Evolutionary conservation across 1,140 invertebrate species (phyloP).

Genomic region (Brachionus paranguensis): DNA sequence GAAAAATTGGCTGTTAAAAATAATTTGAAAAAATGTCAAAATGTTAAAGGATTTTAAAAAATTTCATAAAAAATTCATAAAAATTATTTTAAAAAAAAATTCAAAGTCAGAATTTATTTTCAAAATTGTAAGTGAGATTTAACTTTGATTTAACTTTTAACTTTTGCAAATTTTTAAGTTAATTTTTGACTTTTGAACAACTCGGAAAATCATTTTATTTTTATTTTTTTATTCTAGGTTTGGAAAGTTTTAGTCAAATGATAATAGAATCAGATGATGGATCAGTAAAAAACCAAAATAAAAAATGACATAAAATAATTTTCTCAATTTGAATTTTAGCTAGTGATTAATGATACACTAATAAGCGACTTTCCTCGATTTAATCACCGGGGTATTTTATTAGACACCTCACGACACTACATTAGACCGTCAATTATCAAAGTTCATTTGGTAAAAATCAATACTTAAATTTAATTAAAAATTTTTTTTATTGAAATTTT

Average conservation of each 20-base stretch:
- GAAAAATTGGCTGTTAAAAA: too few relatives aligned
- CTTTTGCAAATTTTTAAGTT: too few relatives aligned
- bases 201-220: background rate
- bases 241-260: constrained; percentile 36
- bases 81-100: too few relatives aligned
- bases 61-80: too few relatives aligned
- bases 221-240: background rate
- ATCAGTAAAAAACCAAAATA: background rate
- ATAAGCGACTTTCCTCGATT: constrained; percentile 56
- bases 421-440: constrained; percentile 29
- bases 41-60: too few relatives aligned
- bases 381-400: constrained; percentile 67
- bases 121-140: too few relatives aligned
- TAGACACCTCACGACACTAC: constrained; percentile 73
- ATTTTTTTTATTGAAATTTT: too few relatives aligned
- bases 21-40: too few relatives aligned
- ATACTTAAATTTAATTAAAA: too few relatives aligned
- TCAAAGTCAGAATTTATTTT: too few relatives aligned
- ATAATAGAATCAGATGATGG: background rate
- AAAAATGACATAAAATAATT: background rate
- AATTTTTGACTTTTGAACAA: too few relatives aligned
- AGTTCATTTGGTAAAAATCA: constrained; percentile 30
- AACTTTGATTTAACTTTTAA: too few relatives aligned
- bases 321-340: constrained; percentile 21
- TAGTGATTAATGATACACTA: constrained; percentile 44